Evolutionary conservation across 2,113 vertebrate species (phyloP).

Genomic region (Aramus guarauna): DNA sequence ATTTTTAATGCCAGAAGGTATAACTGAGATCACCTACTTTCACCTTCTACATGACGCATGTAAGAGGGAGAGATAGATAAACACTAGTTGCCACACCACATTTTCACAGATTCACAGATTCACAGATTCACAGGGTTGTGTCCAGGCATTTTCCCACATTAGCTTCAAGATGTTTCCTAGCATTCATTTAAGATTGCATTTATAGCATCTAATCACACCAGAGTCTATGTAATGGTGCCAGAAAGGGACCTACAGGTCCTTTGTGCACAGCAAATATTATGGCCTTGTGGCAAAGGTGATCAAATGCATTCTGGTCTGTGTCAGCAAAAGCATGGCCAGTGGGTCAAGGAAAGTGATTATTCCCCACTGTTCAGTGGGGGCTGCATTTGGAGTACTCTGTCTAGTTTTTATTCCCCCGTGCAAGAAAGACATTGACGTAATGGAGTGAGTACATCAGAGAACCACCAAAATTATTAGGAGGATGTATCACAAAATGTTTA

Average conservation of each 20-base stretch:
- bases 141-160: background rate
- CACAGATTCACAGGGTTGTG: too few relatives aligned
- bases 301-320: background rate
- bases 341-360: background rate
- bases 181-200: background rate
- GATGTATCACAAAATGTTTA: background rate
- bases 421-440: rapidly evolving
- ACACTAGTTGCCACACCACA: background rate
- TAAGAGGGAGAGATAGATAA: background rate
- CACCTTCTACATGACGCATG: background rate
- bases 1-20: background rate
- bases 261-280: background rate
- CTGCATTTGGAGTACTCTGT: background rate
- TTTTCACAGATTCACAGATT: background rate
- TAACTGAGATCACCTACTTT: background rate
- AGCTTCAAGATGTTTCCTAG: background rate
- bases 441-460: background rate
- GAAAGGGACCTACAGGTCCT: background rate
- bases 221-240: background rate
- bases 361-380: background rate
- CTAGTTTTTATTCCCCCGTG: background rate
- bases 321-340: background rate
- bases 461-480: background rate
- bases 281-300: background rate
- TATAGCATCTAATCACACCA: background rate